Evolutionary conservation across 2,888 invertebrate species (phyloP), one percentile per base, ranked within the genome.

Genomic region (Nysson spinosus): DNA sequence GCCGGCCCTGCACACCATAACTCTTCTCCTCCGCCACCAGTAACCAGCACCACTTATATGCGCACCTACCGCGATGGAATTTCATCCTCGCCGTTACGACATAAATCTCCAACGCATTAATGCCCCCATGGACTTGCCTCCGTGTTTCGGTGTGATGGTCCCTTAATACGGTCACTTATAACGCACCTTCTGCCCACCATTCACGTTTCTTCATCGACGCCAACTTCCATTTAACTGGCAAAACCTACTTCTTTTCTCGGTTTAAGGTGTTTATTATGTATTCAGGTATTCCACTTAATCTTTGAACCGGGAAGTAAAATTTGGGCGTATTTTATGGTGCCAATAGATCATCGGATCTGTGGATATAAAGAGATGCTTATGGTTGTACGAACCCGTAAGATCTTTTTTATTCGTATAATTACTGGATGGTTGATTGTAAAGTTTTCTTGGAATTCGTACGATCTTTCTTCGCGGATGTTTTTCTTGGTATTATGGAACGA

Each of bases 61-160:
- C 64, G 64, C 69, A 78, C 77, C 66, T 68, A 68, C 67, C 75
- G 68, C 72, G 82, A 83, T 84, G 83, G 79, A 84, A 85, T 84
- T 85, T 83, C 82, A 84, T 82, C 82, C 81, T 72, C 67, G 72
- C 75, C 77, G 72, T 69, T 78, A 77, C 77, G 79, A 81, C 84
- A 82, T 84, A 82, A 83, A 85, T 84, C 84, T 83, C 68, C 70
- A 73, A 60, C 81, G 76, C 81, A 81, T 84, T 84, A 83, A 84
- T 81, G 80, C 82, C 78, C 77, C 74, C 72, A 68, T 58, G 67
- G 72, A 11, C 58, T 63, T 68, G 66, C 56, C 58, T 35, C 11
- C 49, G 20, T 51, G 58, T 66, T 73, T 71, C 52, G 63, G 68
- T 67, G 68, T 70, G 51, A 57, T 56, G 64, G 63, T 55, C 58